phyloP scores from a whole-genome alignment of 2,888 invertebrate genomes.

The Xanthorhoe spadicearia region DNA sequence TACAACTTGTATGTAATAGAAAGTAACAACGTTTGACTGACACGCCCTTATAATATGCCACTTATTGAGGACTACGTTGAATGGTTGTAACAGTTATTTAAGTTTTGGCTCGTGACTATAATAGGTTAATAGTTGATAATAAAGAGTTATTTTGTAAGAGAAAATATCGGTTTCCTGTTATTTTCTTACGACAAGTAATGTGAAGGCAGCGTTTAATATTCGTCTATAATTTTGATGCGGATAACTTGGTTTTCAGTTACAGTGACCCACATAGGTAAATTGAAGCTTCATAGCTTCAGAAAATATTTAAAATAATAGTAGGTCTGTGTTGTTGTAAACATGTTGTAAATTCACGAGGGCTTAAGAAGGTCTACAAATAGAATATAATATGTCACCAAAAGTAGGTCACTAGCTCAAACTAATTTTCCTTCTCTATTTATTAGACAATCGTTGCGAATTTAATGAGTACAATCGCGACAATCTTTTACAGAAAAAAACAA shows the following conservation, averaged over 20 bases:
- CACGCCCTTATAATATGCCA: conserved; percentile 38
- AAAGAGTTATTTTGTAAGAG: not conserved
- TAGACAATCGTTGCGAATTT: too few relatives aligned
- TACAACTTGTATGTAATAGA: conserved; percentile 50
- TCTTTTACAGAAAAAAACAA: not conserved
- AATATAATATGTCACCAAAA: too few relatives aligned
- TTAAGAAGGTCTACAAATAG: too few relatives aligned
- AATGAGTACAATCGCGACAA: not conserved
- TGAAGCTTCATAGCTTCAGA: not conserved
- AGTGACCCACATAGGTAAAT: not conserved
- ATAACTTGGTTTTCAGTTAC: not conserved
- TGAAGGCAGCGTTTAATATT: too few relatives aligned
- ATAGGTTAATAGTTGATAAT: not conserved
- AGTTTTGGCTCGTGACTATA: not conserved
- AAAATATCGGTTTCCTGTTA: not conserved
- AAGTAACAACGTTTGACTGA: conserved; percentile 41
- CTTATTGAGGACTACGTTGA: conserved; percentile 34
- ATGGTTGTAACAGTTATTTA: not conserved
- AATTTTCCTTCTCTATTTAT: not conserved
- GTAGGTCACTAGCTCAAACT: not conserved
- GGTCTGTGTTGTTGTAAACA: not conserved
- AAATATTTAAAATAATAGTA: not conserved
- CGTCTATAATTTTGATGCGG: too few relatives aligned
- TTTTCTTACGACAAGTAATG: not conserved
- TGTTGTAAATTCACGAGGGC: not conserved